A percentile compares a stretch with the other conserved stretches of the same genome.
phyloP scores from a whole-genome alignment of 1,140 invertebrate genomes.

The Armadillidium nasatum region DNA sequence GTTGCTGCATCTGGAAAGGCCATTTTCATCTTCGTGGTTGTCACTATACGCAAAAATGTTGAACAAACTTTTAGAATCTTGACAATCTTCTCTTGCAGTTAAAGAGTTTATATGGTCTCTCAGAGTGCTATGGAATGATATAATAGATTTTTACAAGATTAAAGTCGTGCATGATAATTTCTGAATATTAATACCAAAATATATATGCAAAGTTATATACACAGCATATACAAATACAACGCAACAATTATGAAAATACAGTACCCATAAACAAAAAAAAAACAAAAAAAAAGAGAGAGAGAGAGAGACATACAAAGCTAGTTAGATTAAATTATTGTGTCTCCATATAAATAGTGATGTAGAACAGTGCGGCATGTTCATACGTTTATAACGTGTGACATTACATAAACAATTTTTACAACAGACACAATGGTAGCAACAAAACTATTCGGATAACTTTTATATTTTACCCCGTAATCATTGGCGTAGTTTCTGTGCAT shows the following conservation, averaged over 20 bases:
- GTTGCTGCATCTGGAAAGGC: neutral
- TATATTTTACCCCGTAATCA: slow-evolving; percentile 8
- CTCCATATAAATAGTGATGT: too few relatives aligned
- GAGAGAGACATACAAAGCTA: too few relatives aligned
- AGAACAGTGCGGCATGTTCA: too few relatives aligned
- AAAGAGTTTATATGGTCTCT: neutral
- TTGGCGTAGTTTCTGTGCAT: slow-evolving; percentile 3
- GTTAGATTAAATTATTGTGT: too few relatives aligned
- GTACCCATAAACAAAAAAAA: neutral
- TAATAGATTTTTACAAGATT: too few relatives aligned
- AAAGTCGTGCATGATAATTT: neutral
- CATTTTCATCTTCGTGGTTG: neutral
- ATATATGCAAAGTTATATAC: neutral
- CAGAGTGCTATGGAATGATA: too few relatives aligned
- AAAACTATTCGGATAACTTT: neutral
- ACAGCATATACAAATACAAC: neutral
- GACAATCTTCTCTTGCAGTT: neutral
- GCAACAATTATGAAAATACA: neutral
- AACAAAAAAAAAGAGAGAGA: too few relatives aligned
- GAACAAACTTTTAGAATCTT: neutral
- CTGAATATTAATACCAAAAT: neutral
- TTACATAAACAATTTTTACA: neutral
- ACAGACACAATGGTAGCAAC: neutral
- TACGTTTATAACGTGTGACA: neutral
- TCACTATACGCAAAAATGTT: neutral